Base-by-base conservation (phyloP, 2,113 vertebrate genomes). In the Aldabrachelys gigantea region DNA sequence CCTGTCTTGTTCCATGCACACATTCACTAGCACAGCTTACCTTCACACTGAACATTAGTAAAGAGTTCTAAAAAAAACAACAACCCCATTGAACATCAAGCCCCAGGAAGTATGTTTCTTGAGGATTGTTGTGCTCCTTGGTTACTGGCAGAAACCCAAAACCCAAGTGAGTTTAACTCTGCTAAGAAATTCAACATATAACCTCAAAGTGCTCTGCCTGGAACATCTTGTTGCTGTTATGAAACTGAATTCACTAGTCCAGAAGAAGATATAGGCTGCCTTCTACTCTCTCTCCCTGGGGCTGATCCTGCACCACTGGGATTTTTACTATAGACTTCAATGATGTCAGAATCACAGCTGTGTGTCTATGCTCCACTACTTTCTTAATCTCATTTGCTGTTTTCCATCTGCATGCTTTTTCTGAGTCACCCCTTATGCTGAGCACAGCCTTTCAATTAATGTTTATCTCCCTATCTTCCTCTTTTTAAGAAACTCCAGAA, bases 351-450 rank as follows among this genome's bases (percentile, higher is more conserved):
- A 35, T 65, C 21, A 85, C 3, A 14, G 72, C 91, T 87, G 94
- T 90, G 94, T 50, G 90, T 84, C 29, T 80, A 87, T 62, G 78
- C 89, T 86, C 72, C 84, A 85, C 83, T 89, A 72, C 56, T 75
- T 38, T 65, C 31, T 87, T 85, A 79, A 54, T 29, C 59, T 92
- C 2, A 92, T 89, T 85, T 92, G 78, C 83, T 82, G 83, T 22
- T 69, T 89, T 89, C 3, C 3, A 65, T 69, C 1, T 7, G 5
- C 52, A 84, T 93, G 62, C 72, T 11, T 96, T 62, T 80, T 87
- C 91, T 4, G 3, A 65, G 80, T 49, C 65, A 82, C 12, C 72
- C 92, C 91, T 50, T 25, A 38, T 81, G 57, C 27, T 82, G 24
- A 90, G 87, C 52, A 89, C 89, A 57, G 81, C 41, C 9, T 47